phyloP scores from a whole-genome alignment of 1,140 invertebrate species.

The Adelges cooleyi region DNA sequence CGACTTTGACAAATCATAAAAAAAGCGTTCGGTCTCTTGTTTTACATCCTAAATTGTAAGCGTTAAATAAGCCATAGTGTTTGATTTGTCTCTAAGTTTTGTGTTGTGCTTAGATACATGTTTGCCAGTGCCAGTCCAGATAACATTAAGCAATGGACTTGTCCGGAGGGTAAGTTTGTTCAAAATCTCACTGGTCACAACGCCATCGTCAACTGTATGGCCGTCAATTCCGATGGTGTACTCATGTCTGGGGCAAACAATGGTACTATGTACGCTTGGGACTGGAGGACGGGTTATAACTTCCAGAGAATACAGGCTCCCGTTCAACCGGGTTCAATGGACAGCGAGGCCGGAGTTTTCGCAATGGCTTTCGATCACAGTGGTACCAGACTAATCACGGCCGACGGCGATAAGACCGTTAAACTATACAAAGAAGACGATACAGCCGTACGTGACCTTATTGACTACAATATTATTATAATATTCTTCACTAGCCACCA shows the following conservation, averaged over 20 bases:
- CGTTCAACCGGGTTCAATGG: slow-evolving; percentile 98
- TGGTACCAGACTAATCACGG: slow-evolving; percentile 84
- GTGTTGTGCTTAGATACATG: slow-evolving; percentile 56
- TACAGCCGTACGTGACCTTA: slow-evolving; percentile 62
- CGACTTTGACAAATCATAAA: slow-evolving; percentile 97
- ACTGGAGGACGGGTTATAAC: slow-evolving; percentile 97
- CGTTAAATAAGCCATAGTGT: neutral
- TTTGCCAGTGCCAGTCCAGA: slow-evolving; percentile 97
- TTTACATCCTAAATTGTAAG: slow-evolving; percentile 78
- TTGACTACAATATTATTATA: too few relatives aligned
- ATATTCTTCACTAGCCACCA: too few relatives aligned
- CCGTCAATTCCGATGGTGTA: slow-evolving; percentile 87
- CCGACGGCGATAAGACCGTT: slow-evolving; percentile 98
- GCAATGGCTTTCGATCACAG: slow-evolving; percentile 90
- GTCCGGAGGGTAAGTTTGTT: slow-evolving; percentile 95
- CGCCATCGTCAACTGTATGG: slow-evolving; percentile 93
- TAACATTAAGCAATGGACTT: slow-evolving; percentile 99
- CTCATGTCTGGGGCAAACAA: slow-evolving; percentile 97
- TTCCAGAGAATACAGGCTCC: slow-evolving; percentile 82
- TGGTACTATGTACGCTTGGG: slow-evolving; percentile 97
- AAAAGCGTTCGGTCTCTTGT: slow-evolving; percentile 89
- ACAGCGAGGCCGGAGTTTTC: slow-evolving; percentile 96
- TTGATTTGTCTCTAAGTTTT: neutral
- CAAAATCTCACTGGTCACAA: slow-evolving; percentile 97
- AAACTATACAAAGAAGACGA: slow-evolving; percentile 99